These are phyloP conservation scores for Nerophis ophidion DNA, from an alignment of 2,113 vertebrate species.

Conservation along the genomic window DNA sequence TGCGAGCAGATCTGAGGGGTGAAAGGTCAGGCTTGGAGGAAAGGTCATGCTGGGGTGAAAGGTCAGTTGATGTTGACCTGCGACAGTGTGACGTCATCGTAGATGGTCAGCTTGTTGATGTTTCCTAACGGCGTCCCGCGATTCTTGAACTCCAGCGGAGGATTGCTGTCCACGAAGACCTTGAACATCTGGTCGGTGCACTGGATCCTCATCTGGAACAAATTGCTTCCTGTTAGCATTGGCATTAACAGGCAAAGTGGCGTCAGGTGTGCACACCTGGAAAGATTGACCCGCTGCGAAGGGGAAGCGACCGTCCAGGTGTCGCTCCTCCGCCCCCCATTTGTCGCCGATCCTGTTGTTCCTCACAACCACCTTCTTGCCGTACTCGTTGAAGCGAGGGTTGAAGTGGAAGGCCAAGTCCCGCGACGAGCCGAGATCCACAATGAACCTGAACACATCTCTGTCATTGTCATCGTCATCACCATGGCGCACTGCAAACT, in stretches of 20 bases:
- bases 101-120: slow-evolving; percentile 16
- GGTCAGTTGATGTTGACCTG: background rate
- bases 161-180: slow-evolving; percentile 28
- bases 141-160: slow-evolving; percentile 35
- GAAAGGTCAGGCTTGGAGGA: background rate
- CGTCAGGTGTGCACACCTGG: slow-evolving; percentile 29
- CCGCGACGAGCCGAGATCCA: background rate
- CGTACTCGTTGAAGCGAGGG: slow-evolving; percentile 43
- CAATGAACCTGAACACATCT: slow-evolving; percentile 28
- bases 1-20: background rate
- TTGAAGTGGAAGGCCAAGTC: slow-evolving; percentile 55
- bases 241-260: background rate
- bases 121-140: slow-evolving; percentile 11
- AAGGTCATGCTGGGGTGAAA: background rate
- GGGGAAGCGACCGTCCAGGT: slow-evolving; percentile 15
- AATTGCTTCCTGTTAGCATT: background rate
- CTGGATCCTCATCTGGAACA: slow-evolving; percentile 50
- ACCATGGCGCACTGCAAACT: background rate
- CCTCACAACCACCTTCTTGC: slow-evolving; percentile 36
- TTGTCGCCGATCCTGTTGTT: slow-evolving; percentile 20
- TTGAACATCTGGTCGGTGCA: slow-evolving; percentile 23
- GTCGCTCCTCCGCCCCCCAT: slow-evolving; percentile 54
- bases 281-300: slow-evolving; percentile 32
- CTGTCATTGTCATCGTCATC: background rate
- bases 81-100: slow-evolving; percentile 28